Base-by-base conservation (phyloP, 2,888 invertebrate genomes). In the Caenorhabditis sp. region DNA sequence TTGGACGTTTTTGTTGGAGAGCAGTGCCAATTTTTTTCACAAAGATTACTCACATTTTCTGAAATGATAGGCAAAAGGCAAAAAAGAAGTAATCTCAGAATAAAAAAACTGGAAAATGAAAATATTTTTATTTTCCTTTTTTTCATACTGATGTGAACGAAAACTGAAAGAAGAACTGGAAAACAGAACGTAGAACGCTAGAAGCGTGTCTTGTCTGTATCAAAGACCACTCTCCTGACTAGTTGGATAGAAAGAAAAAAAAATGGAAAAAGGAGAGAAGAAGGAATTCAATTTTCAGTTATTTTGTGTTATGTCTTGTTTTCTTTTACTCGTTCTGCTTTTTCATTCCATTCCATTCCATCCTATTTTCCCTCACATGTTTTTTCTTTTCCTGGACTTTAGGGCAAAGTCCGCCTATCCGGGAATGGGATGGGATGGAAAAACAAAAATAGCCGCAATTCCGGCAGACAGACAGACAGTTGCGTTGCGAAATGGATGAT, bases 221-320 rank as follows among this genome's bases (percentile, higher is more conserved):
- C 56, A 35, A 35, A 56, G 56, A 56, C 56, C 56, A 56, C 32
- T 56, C n/a, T 56, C 55, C 15, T 20, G 18, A 40, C 40, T 40
- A 40, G 40, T 15, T 40, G 20, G 18, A 40, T 8, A 40, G 5
- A 40, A 9, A 5, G 5, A 13, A 15, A 13, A 40, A 40, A 40
- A 40, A 9, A 32, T 9, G 32, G 32, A 40, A 13, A 32, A 32
- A 32, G 9, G 32, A 20, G 50, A 50, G 20, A 50, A 8, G 18
- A 50, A 55, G 6, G 15, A 55, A 28, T 55, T 26, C 13, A 28
- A 28, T 55, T 28, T 28, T 28, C 55, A 28, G n/a, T 26, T 26
- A 24, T 55, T 28, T 28, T 55, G 40, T 40, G 3, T 47, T 11
- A n/a, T 47, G 47, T 47, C 40, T 13, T n/a, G n/a, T 47, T 47